A percentile compares a stretch with the other conserved stretches of the same genome.
These are phyloP conservation scores for Momotus momota DNA, from an alignment of 2,797 vertebrate species.

Conservation along the genomic window DNA sequence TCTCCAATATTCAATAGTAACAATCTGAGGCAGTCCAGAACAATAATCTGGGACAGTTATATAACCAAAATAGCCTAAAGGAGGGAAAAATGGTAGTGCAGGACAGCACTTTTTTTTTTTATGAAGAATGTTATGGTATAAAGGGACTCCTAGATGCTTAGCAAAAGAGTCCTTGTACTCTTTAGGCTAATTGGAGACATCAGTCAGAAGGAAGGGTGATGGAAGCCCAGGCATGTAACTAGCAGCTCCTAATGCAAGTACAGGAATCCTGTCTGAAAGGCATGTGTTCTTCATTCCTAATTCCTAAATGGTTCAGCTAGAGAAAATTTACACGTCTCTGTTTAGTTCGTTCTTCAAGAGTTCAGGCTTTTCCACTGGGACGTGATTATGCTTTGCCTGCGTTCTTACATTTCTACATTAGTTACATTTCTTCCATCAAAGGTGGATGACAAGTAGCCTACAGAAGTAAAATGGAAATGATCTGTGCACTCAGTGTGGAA, in stretches of 20 bases:
- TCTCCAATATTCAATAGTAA: neutral
- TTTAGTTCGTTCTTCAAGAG: neutral
- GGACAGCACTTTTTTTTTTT: neutral
- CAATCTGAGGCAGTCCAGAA: neutral
- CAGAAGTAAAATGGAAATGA: neutral
- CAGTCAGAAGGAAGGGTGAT: neutral
- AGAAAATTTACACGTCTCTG: neutral
- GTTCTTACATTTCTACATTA: neutral
- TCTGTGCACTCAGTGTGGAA: neutral
- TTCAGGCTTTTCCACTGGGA: neutral
- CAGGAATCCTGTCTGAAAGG: neutral
- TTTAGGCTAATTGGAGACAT: too few relatives aligned
- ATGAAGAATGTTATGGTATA: neutral
- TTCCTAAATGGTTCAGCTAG: neutral
- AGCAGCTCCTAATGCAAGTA: neutral
- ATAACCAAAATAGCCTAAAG: neutral
- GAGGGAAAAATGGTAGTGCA: rapidly evolving
- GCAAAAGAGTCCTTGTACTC: neutral
- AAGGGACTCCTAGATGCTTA: neutral
- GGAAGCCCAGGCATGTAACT: neutral
- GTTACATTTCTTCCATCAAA: neutral
- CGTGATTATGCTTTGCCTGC: neutral
- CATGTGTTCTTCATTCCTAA: neutral
- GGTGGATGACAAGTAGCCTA: neutral
- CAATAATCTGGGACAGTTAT: neutral